Conservation (phyloP, 2,113 vertebrate species). For the Anthoscopus minutus region DNA sequence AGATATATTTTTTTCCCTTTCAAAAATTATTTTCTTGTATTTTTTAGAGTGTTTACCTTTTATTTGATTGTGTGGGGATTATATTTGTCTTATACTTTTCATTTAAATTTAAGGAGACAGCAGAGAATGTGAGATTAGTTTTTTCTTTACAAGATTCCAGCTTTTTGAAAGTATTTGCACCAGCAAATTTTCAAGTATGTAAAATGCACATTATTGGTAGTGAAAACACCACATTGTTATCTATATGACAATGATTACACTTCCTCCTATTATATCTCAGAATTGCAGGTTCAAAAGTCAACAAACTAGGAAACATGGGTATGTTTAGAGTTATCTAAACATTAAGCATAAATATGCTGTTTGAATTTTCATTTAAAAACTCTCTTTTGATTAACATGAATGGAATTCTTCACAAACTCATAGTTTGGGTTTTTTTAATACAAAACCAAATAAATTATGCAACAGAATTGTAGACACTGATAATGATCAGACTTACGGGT, state of each 20-base stretch:
- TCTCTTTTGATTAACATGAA: background rate
- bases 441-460: background rate
- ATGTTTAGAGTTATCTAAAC: background rate
- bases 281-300: background rate
- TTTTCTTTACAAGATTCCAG: background rate
- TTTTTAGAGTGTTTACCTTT: background rate
- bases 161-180: background rate
- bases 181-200: background rate
- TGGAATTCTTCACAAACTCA: background rate
- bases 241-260: background rate
- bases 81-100: background rate
- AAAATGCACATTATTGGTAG: background rate
- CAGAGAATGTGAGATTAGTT: background rate
- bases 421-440: background rate
- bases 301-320: background rate
- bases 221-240: background rate
- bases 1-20: fast-evolving
- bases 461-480: background rate
- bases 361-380: background rate
- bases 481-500: slow-evolving; percentile 82
- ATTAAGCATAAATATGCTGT: background rate
- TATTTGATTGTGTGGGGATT: background rate
- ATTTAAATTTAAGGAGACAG: background rate
- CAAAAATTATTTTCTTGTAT: background rate
- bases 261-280: background rate